Conservation (phyloP, 2,888 invertebrate genomes). For the Bellardia pandia region DNA sequence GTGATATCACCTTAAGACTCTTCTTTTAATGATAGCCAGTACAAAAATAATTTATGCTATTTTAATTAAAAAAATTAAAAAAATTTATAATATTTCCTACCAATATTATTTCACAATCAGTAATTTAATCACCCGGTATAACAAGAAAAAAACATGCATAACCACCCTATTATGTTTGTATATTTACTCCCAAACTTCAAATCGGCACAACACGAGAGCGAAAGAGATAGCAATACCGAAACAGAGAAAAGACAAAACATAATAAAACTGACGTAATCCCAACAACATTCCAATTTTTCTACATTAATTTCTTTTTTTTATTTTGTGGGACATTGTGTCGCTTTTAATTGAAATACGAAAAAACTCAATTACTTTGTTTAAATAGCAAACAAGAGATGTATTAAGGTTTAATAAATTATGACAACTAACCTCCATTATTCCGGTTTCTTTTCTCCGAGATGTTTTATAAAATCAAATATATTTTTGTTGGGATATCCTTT, state of each 20-base stretch:
- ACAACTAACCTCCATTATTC: slow-evolving; percentile 63
- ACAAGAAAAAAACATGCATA: background rate
- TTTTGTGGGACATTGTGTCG: slow-evolving; percentile 68
- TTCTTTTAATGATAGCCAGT: no score
- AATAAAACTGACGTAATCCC: slow-evolving; percentile 75
- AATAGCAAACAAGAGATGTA: background rate
- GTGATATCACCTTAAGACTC: no score
- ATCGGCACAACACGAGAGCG: slow-evolving; percentile 14
- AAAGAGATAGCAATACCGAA: slow-evolving; percentile 62
- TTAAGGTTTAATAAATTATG: background rate
- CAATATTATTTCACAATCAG: background rate
- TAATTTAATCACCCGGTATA: slow-evolving; percentile 37
- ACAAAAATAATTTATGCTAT: background rate
- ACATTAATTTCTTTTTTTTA: slow-evolving; percentile 28
- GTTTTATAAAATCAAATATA: background rate
- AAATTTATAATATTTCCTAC: background rate
- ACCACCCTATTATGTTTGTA: slow-evolving; percentile 51
- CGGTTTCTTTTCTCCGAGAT: background rate
- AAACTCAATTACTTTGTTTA: background rate
- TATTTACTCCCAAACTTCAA: slow-evolving; percentile 33
- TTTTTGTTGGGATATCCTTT: background rate
- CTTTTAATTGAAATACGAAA: slow-evolving; percentile 15
- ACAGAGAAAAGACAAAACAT: slow-evolving; percentile 28
- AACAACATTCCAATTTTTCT: slow-evolving; percentile 57
- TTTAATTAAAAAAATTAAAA: background rate